phyloP scores from a whole-genome alignment of 1,140 invertebrate species.

The Batillaria attramentaria region DNA sequence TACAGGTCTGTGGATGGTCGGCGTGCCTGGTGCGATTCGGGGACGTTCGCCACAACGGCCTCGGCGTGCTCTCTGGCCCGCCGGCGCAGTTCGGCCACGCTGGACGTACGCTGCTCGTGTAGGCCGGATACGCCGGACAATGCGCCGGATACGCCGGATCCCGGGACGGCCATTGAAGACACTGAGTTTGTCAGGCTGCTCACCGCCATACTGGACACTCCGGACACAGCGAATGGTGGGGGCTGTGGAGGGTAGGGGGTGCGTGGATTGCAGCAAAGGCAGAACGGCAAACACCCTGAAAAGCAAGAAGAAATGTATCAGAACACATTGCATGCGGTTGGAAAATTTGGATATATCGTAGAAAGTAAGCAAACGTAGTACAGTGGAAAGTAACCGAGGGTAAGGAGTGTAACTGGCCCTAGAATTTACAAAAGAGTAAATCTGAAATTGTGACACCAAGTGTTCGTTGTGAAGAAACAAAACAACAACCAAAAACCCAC shows the following conservation, averaged over 20 bases:
- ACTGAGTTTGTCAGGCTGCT: not conserved
- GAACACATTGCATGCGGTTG: too few relatives aligned
- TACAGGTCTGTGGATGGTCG: conserved; percentile 1
- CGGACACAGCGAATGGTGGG: conserved; percentile 7
- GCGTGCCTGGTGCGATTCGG: conserved; percentile 39
- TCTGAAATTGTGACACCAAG: too few relatives aligned
- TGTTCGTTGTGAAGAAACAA: too few relatives aligned
- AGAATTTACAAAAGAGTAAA: too few relatives aligned
- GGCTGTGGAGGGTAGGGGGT: conserved; percentile 4
- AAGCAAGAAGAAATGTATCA: conserved; percentile 12
- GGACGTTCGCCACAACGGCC: conserved; percentile 60
- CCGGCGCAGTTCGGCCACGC: conserved; percentile 89
- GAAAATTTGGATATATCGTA: too few relatives aligned
- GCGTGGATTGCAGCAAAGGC: conserved; percentile 45
- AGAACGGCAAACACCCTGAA: conserved; percentile 54
- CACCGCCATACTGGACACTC: not conserved
- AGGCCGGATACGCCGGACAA: conserved; percentile 34
- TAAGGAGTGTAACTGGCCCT: too few relatives aligned
- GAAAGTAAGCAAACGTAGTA: too few relatives aligned
- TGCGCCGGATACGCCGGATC: conserved; percentile 8
- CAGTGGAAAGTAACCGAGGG: too few relatives aligned
- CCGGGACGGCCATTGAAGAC: conserved; percentile 4
- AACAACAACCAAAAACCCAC: too few relatives aligned
- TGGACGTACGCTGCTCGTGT: conserved; percentile 85
- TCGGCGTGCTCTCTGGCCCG: conserved; percentile 89